Evolutionary conservation across 2,797 vertebrate species (phyloP), one percentile per base, ranked within the genome.

Genomic region (Margarornis squamiger): DNA sequence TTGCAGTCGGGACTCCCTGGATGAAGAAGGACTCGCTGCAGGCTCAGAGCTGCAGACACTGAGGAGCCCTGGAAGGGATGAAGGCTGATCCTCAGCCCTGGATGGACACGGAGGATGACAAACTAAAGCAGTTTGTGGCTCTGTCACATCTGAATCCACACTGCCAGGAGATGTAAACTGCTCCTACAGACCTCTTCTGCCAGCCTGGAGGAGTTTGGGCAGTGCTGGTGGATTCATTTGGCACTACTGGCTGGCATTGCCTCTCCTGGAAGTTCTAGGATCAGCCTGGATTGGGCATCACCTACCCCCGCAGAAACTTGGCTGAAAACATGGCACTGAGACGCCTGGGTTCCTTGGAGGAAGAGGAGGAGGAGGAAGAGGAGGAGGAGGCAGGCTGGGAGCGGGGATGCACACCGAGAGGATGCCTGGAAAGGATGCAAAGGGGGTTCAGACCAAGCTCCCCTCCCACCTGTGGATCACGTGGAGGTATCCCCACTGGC

Each of bases 81-180:
- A 11, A 21, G 10, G 77, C 20, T 26, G n/a, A 32, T 59, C 49
- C 32, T 18, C 6, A 1, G 6, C 34, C 19, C 41, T 14, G 0
- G 4, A 10, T 32, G 16, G 48, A 45, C 3, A 0, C 0, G 1
- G 16, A 6, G 66, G 14, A 38, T 3, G 14, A 24, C 5, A 10
- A 70, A 29, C 12, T 29, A 7, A 41, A 66, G 46, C 30, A 55
- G 36, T 52, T 34, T 21, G 6, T 20, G 39, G 24, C 12, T 36
- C 14, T 49, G 16, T 6, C 7, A 2, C 70, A 10, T 19, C 78
- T 3, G 8, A 57, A 72, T n/a, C 27, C 3, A 1, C 7, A 3
- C 46, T 7, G 34, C 39, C 36, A 14, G 43, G 49, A 29, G 41
- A 24, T 14, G 27, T 30, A 21, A 34, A 43, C 6, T 20, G 38